Base-by-base conservation (phyloP, 37 sponge, comb jelly and placozoan species). In the Theonella swinhoei region DNA sequence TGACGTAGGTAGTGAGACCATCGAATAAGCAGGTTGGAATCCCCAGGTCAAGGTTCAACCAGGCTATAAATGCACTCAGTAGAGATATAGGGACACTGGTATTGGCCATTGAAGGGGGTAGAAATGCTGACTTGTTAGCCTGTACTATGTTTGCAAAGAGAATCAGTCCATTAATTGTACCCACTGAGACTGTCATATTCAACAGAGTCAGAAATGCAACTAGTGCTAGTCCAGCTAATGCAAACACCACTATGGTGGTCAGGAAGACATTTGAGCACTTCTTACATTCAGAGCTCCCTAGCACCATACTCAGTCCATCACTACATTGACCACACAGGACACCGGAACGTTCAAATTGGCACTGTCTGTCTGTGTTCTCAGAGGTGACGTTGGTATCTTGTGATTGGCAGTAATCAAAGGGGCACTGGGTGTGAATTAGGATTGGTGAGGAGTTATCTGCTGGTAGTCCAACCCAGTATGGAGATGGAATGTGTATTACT, bases 401-500 rank as follows among this genome's bases (percentile, higher is more conserved):
- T n/a, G 77, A 34, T 26, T 76, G 39, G 62, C 77, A 76, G 36
- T 76, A 76, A 34, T 76, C 77, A 58, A 54, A 76, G 29, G 77
- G 77, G 36, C 77, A 76, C 29, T 76, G 35, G 29, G 8, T 5
- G 61, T 76, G 62, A 2, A 76, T 39, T 3, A 72, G 14, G 30
- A 28, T 65, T 11, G 42, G 20, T 23, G 32, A 22, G 35, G 2
- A 1, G 8, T 47, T 47, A 14, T 47, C 54, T 1, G 23, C 39
- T 47, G 4, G 19, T 23, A 29, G 29, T 2, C 76, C 76, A 43
- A 75, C 47, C 76, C 76, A 75, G 9, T 28, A 39, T 14, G 47
- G 11, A 29, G 33, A 1, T 4, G 76, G 58, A 22, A 2, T 28
- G 3, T 32, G 69, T 20, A 68, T 28, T 1, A 28, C 0, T 31